Conservation (phyloP, 2,888 invertebrate genomes). For the Lasioglossum lativentre region DNA sequence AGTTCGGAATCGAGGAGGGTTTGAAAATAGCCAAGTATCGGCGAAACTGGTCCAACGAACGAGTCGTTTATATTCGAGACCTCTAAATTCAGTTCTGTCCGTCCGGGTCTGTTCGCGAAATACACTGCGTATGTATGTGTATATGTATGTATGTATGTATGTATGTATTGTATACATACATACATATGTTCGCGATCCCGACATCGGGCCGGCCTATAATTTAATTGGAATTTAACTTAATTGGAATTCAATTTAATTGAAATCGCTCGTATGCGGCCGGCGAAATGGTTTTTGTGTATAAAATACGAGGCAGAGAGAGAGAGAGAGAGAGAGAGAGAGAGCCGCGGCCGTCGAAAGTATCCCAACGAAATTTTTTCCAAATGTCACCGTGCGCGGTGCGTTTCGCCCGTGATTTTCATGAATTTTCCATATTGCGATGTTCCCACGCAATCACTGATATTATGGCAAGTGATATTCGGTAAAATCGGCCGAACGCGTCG, state of each 20-base stretch:
- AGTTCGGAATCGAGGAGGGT: neutral
- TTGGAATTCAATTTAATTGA: slow-evolving; percentile 63
- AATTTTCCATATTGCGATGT: slow-evolving; percentile 52
- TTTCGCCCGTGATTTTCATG: slow-evolving; percentile 42
- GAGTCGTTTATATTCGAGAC: slow-evolving; percentile 20
- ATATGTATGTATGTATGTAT: neutral
- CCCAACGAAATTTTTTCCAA: slow-evolving; percentile 44
- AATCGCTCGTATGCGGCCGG: slow-evolving; percentile 46
- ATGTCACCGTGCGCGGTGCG: slow-evolving; percentile 29
- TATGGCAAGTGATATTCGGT: slow-evolving; percentile 48
- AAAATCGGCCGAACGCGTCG: slow-evolving; percentile 8
- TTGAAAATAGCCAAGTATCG: neutral
- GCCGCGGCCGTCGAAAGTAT: slow-evolving; percentile 36
- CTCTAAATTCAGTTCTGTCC: slow-evolving; percentile 22
- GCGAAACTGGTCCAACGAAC: neutral
- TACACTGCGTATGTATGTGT: neutral
- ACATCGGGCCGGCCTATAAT: slow-evolving; percentile 46
- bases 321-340: neutral
- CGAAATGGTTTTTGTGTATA: slow-evolving; percentile 42
- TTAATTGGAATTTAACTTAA: slow-evolving; percentile 62
- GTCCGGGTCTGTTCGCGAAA: slow-evolving; percentile 20
- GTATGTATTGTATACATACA: neutral
- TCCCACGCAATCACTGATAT: slow-evolving; percentile 55
- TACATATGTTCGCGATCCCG: slow-evolving; percentile 14
- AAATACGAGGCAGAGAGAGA: slow-evolving; percentile 34